phyloP scores from a whole-genome alignment of 2,113 vertebrate species.

The Nothoprocta perdicaria region DNA sequence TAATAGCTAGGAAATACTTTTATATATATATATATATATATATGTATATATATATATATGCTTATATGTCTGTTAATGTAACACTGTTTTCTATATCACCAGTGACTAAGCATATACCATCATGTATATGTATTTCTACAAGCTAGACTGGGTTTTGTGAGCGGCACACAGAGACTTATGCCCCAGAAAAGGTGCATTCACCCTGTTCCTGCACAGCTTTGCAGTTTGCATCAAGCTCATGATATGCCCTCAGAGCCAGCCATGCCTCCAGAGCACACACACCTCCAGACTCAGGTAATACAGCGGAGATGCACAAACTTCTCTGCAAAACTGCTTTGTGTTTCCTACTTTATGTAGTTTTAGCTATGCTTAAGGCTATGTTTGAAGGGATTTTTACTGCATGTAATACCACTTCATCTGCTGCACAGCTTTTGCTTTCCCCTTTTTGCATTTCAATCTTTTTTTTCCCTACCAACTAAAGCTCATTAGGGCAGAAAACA shows the following conservation, averaged over 20 bases:
- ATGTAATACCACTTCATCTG: not conserved
- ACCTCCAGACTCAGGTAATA: not conserved
- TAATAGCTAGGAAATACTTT: not conserved
- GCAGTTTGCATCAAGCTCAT: not conserved
- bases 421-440: not conserved
- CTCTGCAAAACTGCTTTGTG: not conserved
- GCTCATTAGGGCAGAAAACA: not conserved
- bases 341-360: not conserved
- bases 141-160: not conserved
- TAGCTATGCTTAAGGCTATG: not conserved
- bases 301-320: not conserved
- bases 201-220: not conserved
- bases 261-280: not conserved
- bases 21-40: not conserved
- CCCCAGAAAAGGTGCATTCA: not conserved
- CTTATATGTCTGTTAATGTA: not conserved
- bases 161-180: not conserved
- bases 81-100: not conserved
- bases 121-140: not conserved
- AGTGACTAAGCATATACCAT: not conserved
- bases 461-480: not conserved
- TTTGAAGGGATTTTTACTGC: not conserved
- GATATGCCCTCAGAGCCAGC: not conserved
- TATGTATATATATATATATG: not conserved
- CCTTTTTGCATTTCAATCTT: not conserved